A percentile compares a stretch with the other conserved stretches of the same genome.
Conservation (phyloP, 1,140 invertebrate species). For the Lepidotrigona ventralis region DNA sequence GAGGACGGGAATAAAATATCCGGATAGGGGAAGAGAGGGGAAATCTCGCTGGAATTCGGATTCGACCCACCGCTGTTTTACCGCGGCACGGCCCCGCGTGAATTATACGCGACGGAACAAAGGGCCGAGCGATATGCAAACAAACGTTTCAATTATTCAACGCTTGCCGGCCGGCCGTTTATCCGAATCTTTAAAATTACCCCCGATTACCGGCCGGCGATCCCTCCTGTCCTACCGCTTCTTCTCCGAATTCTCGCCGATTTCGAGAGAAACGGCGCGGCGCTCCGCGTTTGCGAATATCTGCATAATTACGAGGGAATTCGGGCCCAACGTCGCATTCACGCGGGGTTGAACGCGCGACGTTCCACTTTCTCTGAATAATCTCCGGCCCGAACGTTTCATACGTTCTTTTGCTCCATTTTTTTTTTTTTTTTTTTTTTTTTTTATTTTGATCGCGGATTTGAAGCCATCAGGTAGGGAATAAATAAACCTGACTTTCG, state of each 20-base stretch:
- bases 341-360: not conserved
- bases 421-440: too few relatives aligned
- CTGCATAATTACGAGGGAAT: slow-evolving; percentile 39
- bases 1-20: slow-evolving; percentile 10
- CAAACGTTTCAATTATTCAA: slow-evolving; percentile 65
- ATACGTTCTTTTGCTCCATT: not conserved
- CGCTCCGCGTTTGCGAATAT: slow-evolving; percentile 12
- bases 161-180: slow-evolving; percentile 19
- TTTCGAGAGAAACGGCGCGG: slow-evolving; percentile 12
- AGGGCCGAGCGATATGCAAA: slow-evolving; percentile 50
- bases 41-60: slow-evolving; percentile 41
- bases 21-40: not conserved
- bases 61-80: slow-evolving; percentile 27
- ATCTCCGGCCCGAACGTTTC: not conserved
- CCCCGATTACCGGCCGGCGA: slow-evolving; percentile 45
- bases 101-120: slow-evolving; percentile 53
- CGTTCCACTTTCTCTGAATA: not conserved
- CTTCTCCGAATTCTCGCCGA: not conserved
- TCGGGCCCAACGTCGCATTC: too few relatives aligned
- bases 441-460: too few relatives aligned
- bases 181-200: slow-evolving; percentile 48
- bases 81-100: not conserved
- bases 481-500: too few relatives aligned
- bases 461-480: too few relatives aligned
- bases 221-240: slow-evolving; percentile 12